These are phyloP conservation scores for Lysandra coridon DNA, from an alignment of 2,888 invertebrate species.

Conservation along the genomic window DNA sequence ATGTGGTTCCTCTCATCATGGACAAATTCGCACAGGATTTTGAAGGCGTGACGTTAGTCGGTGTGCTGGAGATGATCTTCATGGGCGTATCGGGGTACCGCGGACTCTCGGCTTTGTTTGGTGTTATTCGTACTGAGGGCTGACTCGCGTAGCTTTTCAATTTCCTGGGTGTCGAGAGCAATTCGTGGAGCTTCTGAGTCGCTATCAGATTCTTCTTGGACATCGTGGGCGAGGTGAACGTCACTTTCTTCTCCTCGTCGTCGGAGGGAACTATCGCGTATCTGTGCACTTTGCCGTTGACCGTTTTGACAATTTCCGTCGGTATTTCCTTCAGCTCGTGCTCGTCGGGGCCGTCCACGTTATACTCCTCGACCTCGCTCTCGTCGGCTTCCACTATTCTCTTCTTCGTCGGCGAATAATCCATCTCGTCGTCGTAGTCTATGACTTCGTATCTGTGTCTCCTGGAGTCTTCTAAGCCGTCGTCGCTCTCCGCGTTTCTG, in stretches of 20 bases:
- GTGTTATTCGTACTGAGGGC: slow-evolving; percentile 72
- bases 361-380: slow-evolving; percentile 73
- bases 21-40: slow-evolving; percentile 75
- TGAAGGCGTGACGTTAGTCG: slow-evolving; percentile 69
- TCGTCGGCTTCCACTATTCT: slow-evolving; percentile 69
- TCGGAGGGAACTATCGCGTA: slow-evolving; percentile 83
- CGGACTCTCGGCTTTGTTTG: slow-evolving; percentile 60
- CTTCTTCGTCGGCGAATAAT: slow-evolving; percentile 75
- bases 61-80: slow-evolving; percentile 66
- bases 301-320: slow-evolving; percentile 81
- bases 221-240: slow-evolving; percentile 69
- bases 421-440: slow-evolving; percentile 63
- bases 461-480: slow-evolving; percentile 63
- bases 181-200: slow-evolving; percentile 88
- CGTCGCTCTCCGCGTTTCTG: slow-evolving; percentile 60
- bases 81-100: slow-evolving; percentile 54
- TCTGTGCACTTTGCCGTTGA: slow-evolving; percentile 80
- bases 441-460: slow-evolving; percentile 80
- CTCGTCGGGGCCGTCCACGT: slow-evolving; percentile 78
- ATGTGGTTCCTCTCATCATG: slow-evolving; percentile 53
- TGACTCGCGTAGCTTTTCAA: slow-evolving; percentile 74
- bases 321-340: slow-evolving; percentile 80
- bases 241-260: slow-evolving; percentile 72
- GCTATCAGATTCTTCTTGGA: slow-evolving; percentile 83
- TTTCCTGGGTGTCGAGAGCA: slow-evolving; percentile 87